These are phyloP conservation scores for Ceratina calcarata DNA, from an alignment of 1,140 invertebrate genomes.

Conservation along the genomic window DNA sequence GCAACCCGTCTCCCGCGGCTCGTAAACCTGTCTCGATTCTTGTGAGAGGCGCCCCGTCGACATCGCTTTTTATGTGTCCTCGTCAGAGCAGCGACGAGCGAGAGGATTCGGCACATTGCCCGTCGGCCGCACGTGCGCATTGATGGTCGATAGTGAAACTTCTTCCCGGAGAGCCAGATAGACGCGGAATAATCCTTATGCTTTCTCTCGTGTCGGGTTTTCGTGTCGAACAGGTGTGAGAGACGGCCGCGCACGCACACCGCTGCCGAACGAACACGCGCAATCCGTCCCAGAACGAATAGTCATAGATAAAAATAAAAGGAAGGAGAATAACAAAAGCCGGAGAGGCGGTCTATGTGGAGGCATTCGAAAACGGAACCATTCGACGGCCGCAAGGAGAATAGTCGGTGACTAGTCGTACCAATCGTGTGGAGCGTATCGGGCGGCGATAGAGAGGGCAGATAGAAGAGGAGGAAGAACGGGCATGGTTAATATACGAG, in stretches of 20 bases:
- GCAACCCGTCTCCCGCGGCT: constrained; percentile 19
- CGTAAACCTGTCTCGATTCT: constrained; percentile 6
- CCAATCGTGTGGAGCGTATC: constrained; percentile 32
- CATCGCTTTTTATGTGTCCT: constrained; percentile 12
- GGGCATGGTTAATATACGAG: constrained; percentile 24
- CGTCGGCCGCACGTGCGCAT: constrained; percentile 44
- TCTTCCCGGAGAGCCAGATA: constrained; percentile 23
- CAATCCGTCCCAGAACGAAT: constrained; percentile 41
- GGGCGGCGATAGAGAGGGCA: background rate
- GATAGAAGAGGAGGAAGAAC: background rate
- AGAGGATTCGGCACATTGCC: constrained; percentile 46
- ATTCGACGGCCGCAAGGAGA: constrained; percentile 4
- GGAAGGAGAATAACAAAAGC: background rate
- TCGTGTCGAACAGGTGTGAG: constrained; percentile 21
- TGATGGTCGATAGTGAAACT: constrained; percentile 45
- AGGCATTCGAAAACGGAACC: too few species aligned
- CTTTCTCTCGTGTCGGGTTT: constrained; percentile 8
- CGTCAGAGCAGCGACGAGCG: constrained; percentile 10
- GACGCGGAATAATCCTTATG: constrained; percentile 12
- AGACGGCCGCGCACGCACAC: background rate
- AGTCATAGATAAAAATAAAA: constrained; percentile 5
- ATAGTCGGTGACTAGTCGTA: constrained; percentile 25
- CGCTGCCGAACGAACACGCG: constrained; percentile 17
- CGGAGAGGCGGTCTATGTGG: background rate
- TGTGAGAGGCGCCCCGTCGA: background rate